Base-by-base conservation (phyloP, 2,113 vertebrate genomes). In the Caretta caretta region DNA sequence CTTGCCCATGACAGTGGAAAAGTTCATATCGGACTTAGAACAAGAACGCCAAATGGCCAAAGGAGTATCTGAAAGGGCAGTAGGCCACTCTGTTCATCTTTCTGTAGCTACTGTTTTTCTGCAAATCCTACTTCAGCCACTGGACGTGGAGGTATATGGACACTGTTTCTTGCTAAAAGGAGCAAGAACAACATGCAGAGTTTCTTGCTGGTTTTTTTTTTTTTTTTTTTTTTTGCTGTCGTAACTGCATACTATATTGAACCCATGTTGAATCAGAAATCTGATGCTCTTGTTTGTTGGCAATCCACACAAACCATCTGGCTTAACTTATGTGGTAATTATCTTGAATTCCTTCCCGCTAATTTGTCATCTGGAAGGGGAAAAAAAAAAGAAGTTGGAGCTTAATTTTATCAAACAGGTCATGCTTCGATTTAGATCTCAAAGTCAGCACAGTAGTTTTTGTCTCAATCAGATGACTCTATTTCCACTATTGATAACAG, bases 221-320 rank as follows among this genome's bases (percentile, higher is more conserved):
- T 94, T 90, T 88, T 5, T 42, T 42, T 42, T 94, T 80, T 83
- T 94, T 90, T 88, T 38, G 65, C 19, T 72, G 87, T 84, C 83
- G 89, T 87, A 83, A 75, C 65, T 90, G 80, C 27, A 86, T 24
- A 84, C 1, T 9, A 5, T 10, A 0, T 27, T 83, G 83, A 87
- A 48, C 12, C 65, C 24, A 25, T 54, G 25, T 82, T 94, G 84
- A 94, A 93, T 59, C 59, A 94, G 94, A 96, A 94, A 90, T 84
- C 83, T 89, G 57, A 79, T 85, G 81, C 20, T 96, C 38, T 19
- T 75, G 91, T 90, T 87, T 94, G 91, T 84, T 83, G 92, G 79
- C 90, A 92, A 93, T 94, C 81, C 96, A 94, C 93, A 94, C 91
- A 96, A 97, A 93, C 95, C 90, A 97, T 89, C 81, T 92, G 90